Evolutionary conservation across 2,797 vertebrate genomes (phyloP).

Genomic region (Tauraco hartlaubi): DNA sequence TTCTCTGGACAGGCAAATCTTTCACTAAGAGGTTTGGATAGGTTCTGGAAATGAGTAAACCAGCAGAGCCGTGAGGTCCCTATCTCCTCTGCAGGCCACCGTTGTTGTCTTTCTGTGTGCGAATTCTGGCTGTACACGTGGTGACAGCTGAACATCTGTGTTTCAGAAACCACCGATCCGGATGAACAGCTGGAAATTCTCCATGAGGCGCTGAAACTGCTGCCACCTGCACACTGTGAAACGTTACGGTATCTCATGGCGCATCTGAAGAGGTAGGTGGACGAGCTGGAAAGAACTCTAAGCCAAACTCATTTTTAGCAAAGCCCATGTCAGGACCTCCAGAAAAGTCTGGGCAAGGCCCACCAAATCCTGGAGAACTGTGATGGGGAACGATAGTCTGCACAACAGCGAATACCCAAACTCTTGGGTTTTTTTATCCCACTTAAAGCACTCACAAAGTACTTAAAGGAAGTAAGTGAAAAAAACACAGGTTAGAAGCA

Average conservation of each 20-base stretch:
- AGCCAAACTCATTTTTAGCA: not conserved
- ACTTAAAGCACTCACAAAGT: not conserved
- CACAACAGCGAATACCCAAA: not conserved
- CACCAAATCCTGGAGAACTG: not conserved
- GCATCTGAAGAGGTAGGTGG: constrained; percentile 93
- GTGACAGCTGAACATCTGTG: constrained; percentile 5
- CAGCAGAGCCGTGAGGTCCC: not conserved
- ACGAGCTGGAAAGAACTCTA: not conserved
- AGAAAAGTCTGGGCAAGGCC: not conserved
- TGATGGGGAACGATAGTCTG: too few relatives aligned
- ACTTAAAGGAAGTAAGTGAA: not conserved
- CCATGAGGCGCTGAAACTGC: constrained; percentile 90
- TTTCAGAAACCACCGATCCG: constrained; percentile 90
- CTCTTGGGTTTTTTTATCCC: not conserved
- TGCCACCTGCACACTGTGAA: constrained; percentile 95
- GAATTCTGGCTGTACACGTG: not conserved
- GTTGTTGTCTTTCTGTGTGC: not conserved
- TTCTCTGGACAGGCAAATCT: not conserved
- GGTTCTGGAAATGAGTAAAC: not conserved
- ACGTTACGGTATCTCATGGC: constrained; percentile 97
- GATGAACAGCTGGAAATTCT: constrained; percentile 95
- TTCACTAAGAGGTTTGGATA: not conserved
- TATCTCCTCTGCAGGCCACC: not conserved
- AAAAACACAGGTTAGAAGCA: not conserved
- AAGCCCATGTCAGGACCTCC: not conserved